Evolutionary conservation across 2,888 invertebrate species (phyloP).

Genomic region (Drosophila cognata): DNA sequence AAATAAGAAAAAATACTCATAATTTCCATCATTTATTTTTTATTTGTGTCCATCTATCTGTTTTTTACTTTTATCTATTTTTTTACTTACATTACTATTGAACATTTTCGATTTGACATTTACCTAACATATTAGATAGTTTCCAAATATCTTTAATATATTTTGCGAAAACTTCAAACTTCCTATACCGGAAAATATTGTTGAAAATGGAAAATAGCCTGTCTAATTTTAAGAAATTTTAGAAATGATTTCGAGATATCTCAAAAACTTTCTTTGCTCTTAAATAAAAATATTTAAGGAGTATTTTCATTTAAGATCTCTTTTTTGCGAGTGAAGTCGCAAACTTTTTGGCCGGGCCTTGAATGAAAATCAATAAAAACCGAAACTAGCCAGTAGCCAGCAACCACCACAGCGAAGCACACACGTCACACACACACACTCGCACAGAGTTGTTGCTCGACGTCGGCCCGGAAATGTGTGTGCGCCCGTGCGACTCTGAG

Average conservation of each 20-base stretch:
- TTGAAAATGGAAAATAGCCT: too few relatives aligned
- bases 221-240: not conserved
- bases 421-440: conserved; percentile 14
- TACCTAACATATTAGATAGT: too few relatives aligned
- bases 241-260: not conserved
- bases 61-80: too few relatives aligned
- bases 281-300: not conserved
- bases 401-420: conserved; percentile 50
- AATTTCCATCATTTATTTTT: too few relatives aligned
- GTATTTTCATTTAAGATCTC: not conserved
- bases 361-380: conserved; percentile 78
- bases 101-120: too few relatives aligned
- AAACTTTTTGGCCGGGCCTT: conserved; percentile 46
- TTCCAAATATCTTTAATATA: too few relatives aligned
- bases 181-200: too few relatives aligned
- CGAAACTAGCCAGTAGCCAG: conserved; percentile 71
- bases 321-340: conserved; percentile 34
- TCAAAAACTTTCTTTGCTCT: not conserved
- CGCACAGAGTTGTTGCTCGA: conserved; percentile 35
- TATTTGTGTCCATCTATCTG: too few relatives aligned
- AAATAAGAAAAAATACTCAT: too few relatives aligned
- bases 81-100: too few relatives aligned
- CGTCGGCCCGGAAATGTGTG: conserved; percentile 57
- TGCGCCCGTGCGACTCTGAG: conserved; percentile 42
- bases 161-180: too few relatives aligned